Base-by-base conservation (phyloP, 2,113 vertebrate genomes). In the Xenotilapia caudafasciata region DNA sequence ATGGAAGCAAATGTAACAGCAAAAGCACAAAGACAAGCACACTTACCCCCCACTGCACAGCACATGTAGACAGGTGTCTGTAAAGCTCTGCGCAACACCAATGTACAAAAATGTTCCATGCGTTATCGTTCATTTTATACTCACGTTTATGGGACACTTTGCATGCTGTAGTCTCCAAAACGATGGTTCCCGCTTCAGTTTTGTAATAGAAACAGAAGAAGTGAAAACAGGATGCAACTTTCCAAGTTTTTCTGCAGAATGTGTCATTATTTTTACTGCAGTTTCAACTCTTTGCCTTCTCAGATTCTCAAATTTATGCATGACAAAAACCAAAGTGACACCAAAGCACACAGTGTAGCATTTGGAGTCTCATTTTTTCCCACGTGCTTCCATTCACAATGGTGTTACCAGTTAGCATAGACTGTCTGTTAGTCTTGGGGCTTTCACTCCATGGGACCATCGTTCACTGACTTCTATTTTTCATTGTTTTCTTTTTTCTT, bases 61-160 rank as follows among this genome's bases (percentile, higher is more conserved):
- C 70, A 75, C 23, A 28, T 47, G 6, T 17, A 49, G 70, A 77
- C 0, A 6, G 26, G 14, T 17, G 26, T 31, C 9, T 77, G 2
- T 31, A 77, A 77, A 51, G 26, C 45, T 77, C 45, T 51, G 26
- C 0, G 0, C 5, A 77, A 31, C 6, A 13, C 42, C 15, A 1
- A 19, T 19, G 26, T 28, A 8, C 23, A 75, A 28, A 3, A 47
- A 33, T 51, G 26, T 51, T 49, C 6, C 9, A 31, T 19, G 26
- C 4, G 0, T 31, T 77, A 49, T 77, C 26, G 42, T 49, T 49
- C 15, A 77, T 77, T 68, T 77, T 31, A n/a, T 49, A 49, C 0
- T 51, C 26, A 77, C 1, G 0, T 19, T 51, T 33, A 10, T 17
- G 14, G 42, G 23, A 28, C 1, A 0, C 70, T 28, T 28, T 19